Base-by-base conservation (phyloP, 2,113 vertebrate species). In the Oreotragus oreotragus region DNA sequence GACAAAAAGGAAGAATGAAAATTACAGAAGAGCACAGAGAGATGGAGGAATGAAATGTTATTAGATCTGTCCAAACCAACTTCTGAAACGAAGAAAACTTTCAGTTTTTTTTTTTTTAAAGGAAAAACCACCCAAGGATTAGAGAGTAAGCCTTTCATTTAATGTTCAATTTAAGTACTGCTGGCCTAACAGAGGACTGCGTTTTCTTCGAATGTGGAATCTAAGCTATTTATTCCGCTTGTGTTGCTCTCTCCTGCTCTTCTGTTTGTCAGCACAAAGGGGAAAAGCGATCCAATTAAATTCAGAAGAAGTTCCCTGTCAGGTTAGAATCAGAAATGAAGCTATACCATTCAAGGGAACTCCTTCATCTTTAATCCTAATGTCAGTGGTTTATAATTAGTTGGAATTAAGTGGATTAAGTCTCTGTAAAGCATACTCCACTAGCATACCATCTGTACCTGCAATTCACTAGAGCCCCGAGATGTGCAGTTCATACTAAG, bases 401-500 rank as follows among this genome's bases (percentile, higher is more conserved):
- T 95, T 97, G 97, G 96, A 98, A 96, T 96, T 93, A 95, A 92
- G 96, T 96, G 97, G 97, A 96, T 97, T 95, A 43, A 98, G 98
- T 98, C 97, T 98, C 98, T 93, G 33, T 92, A 96, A 97, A 79
- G 97, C 97, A 97, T 57, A 94, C 64, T 98, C 98, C 95, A 97
- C 98, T 92, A 91, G 76, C 96, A 97, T 85, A 97, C 98, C 97
- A 85, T 95, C 97, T 94, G 98, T 92, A 95, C 96, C 70, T 0
- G 10, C 64, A 17, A 94, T 51, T 92, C 90, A 28, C 53, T 88
- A 91, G 89, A 95, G 97, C 96, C 89, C 94, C 79, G 80, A 70
- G 33, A 53, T 39, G 49, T 39, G 70, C 55, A 73, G 87, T 95
- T 99, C 98, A 99, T 73, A 99, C 99, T 98, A 99, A 98, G 98